Percentiles rank a stretch among this genome's conserved stretches.
phyloP scores from a whole-genome alignment of 1,140 invertebrate genomes.

The Cyphomyrmex costatus region DNA sequence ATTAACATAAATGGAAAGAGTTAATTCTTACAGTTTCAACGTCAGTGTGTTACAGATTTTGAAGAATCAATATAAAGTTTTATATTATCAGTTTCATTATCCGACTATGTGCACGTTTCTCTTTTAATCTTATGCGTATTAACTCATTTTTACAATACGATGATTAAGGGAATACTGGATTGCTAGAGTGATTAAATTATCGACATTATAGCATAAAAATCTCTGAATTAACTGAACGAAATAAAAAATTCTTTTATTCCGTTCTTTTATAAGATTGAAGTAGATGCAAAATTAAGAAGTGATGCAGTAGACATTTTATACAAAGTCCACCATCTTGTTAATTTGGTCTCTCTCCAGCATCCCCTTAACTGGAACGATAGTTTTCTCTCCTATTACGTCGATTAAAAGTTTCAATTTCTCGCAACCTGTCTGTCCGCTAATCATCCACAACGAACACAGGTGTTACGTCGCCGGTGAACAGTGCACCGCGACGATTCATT shows the following conservation, averaged over 20 bases:
- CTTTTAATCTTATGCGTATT: neutral
- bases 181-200: too few species aligned
- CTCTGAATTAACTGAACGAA: too few species aligned
- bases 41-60: too few species aligned
- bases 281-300: too few species aligned
- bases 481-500: constrained; percentile 44
- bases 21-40: too few species aligned
- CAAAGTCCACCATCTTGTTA: too few species aligned
- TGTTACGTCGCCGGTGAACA: constrained; percentile 30
- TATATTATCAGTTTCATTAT: neutral
- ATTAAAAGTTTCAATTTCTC: constrained; percentile 47
- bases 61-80: neutral
- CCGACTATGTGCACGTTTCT: neutral
- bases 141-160: neutral
- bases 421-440: constrained; percentile 16
- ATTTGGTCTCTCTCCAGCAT: too few species aligned
- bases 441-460: constrained; percentile 33
- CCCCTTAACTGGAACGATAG: neutral
- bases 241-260: too few species aligned
- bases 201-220: too few species aligned
- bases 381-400: constrained; percentile 31
- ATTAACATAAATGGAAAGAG: too few species aligned
- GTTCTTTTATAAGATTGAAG: too few species aligned
- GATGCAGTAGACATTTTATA: too few species aligned
- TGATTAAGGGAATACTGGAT: neutral